Base-by-base conservation (phyloP, 2,797 vertebrate species). In the Atherinosoma microstoma region DNA sequence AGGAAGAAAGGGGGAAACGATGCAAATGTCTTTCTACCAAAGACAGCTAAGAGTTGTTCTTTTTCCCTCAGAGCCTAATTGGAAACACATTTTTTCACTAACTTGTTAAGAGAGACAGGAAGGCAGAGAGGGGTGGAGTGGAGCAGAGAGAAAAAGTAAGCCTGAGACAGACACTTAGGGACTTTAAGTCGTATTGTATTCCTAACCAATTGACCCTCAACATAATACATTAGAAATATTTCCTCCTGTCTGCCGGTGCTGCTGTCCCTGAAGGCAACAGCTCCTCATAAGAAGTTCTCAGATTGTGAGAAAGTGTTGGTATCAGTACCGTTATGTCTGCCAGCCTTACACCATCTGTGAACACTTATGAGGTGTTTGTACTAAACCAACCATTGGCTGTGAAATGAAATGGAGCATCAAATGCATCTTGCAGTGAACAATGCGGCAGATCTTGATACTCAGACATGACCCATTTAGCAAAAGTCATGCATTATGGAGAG, bases 351-450 rank as follows among this genome's bases (percentile, higher is more conserved):
- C 77, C 90, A 92, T 93, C 86, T 93, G 92, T 64, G 78, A 93
- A 73, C 86, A 87, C 81, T 92, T 89, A 91, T 1, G 79, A 91
- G 84, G 88, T 91, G 88, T 92, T 86, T 78, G 83, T 66, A 76
- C 78, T 80, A 76, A 84, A 84, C 75, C 82, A 70, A 66, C 78
- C 67, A 13, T 58, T 9, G 30, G 58, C 76, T 61, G 72, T 62
- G 62, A 77, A 88, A 69, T 61, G 58, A 87, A 86, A 79, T 79
- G 62, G 64, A 73, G 78, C 65, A 56, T 73, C 63, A 70, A 77
- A 75, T 67, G 75, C 57, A 32, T 20, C 7, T 80, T 57, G 47
- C 15, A 12, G 3, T 20, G n/a, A 82, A 79, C 45, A 73, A 64
- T 45, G 45, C 6, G 40, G 47, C n/a, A 58, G 22, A 20, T 75